Base-by-base conservation (phyloP, 2,113 vertebrate genomes). In the Gorsachius goisagi region DNA sequence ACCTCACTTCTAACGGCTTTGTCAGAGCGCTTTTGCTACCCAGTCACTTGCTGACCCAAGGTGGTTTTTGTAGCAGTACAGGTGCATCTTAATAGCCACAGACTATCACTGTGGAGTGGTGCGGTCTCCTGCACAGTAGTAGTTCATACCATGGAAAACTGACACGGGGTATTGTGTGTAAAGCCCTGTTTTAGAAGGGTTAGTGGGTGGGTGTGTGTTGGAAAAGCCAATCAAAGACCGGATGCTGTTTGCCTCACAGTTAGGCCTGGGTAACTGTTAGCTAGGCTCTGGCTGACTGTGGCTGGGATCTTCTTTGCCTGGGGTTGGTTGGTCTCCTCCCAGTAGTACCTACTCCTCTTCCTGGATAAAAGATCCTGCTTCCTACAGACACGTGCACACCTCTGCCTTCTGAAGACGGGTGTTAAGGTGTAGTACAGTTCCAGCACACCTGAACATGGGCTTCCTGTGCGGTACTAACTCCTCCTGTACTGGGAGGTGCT, bases 361-460 rank as follows among this genome's bases (percentile, higher is more conserved):
- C 15, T 75, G 37, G 9, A 1, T 33, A 2, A 4, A 21, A 69
- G 27, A 28, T 45, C 5, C 15, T 44, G 24, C 33, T 87, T 37
- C 22, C 3, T 47, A 2, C 21, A 33, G 30, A 1, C 17, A 3
- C 0, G 0, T 12, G 32, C 20, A 15, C 1, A 4, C 9, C 9
- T 24, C 16, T 50, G 12, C 24, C 33, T 45, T 59, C 1, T 11
- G 10, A 19, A 58, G 27, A 9, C 20, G 9, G 17, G 1, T 33
- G 12, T 20, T 32, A 5, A 1, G 23, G 23, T 47, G 22, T 37
- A 27, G 32, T 23, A n/a, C 32, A 9, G 33, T 33, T 22, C 3
- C 2, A 17, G n/a, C 6, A 1, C 26, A 14, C 19, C 11, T 22
- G 8, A 55, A 9, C 9, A 32, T 1, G 1, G 12, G 8, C 12